Conservation (phyloP, 1,140 invertebrate genomes). For the Asobara japonica region DNA sequence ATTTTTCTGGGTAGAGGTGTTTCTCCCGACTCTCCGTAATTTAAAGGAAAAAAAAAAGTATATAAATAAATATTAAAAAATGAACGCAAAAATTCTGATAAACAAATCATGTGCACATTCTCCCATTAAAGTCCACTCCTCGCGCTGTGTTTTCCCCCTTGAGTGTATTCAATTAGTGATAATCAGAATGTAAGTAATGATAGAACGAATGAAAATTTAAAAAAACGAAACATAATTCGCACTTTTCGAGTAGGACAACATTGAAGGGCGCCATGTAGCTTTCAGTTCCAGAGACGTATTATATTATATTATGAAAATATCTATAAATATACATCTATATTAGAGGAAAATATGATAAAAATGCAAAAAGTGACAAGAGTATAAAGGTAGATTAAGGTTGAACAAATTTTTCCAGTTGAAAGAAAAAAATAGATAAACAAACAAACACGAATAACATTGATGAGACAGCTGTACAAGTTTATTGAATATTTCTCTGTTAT, state of each 20-base stretch:
- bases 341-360: slow-evolving; percentile 5
- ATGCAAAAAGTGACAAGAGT: not conserved
- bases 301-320: slow-evolving; percentile 43
- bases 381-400: slow-evolving; percentile 10
- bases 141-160: slow-evolving; percentile 16
- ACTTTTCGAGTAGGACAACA: slow-evolving; percentile 48
- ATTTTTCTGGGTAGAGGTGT: slow-evolving; percentile 15
- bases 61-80: slow-evolving; percentile 25
- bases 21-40: slow-evolving; percentile 9
- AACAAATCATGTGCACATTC: not conserved
- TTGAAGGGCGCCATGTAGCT: slow-evolving; percentile 44
- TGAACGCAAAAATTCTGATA: not conserved
- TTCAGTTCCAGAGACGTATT: slow-evolving; percentile 48
- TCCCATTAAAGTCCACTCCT: slow-evolving; percentile 10
- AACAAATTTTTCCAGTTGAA: too few relatives aligned
- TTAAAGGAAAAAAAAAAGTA: slow-evolving; percentile 25
- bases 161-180: slow-evolving; percentile 49
- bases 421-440: too few relatives aligned
- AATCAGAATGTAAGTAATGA: slow-evolving; percentile 44
- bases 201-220: not conserved
- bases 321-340: slow-evolving; percentile 20
- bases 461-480: too few relatives aligned
- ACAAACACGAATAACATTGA: too few relatives aligned
- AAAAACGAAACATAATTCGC: slow-evolving; percentile 4
- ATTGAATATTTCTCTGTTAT: too few relatives aligned